Conservation (phyloP, 2,113 vertebrate species). For the Ctenomys sociabilis region DNA sequence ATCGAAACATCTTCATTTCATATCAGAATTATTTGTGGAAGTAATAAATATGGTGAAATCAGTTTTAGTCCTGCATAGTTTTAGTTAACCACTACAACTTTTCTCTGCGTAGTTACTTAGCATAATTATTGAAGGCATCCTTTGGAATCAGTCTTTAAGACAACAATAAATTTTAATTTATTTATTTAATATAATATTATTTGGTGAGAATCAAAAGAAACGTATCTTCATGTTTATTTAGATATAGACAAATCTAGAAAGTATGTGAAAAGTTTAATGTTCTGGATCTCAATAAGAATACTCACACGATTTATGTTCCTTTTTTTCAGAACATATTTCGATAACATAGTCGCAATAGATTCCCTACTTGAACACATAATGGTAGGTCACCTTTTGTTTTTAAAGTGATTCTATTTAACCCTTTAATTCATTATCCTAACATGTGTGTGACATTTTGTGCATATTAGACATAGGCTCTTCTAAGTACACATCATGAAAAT, state of each 20-base stretch:
- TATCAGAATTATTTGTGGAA: not conserved
- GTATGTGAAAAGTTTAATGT: not conserved
- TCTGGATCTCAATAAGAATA: not conserved
- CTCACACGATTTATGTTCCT: conserved; percentile 78
- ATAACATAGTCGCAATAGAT: conserved; percentile 99
- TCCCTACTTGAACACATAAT: conserved; percentile 99
- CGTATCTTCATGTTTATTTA: not conserved
- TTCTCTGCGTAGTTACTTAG: not conserved
- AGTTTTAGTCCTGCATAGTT: not conserved
- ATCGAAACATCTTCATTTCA: conserved; percentile 4
- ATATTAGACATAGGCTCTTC: accelerated
- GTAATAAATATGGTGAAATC: not conserved
- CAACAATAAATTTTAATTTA: not conserved
- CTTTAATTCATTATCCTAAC: not conserved
- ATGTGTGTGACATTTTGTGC: accelerated
- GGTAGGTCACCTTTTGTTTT: conserved; percentile 88
- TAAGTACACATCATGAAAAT: not conserved
- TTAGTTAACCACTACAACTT: not conserved
- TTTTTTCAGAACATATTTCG: conserved; percentile 97
- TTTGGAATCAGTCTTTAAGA: not conserved
- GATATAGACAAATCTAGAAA: not conserved
- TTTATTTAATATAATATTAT: not conserved
- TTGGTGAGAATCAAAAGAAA: not conserved
- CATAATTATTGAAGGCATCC: not conserved
- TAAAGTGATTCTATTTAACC: not conserved